Percentiles rank a stretch among this genome's conserved stretches.
These are phyloP conservation scores for Agriopis aurantiaria DNA, from an alignment of 2,888 invertebrate species.

Conservation along the genomic window DNA sequence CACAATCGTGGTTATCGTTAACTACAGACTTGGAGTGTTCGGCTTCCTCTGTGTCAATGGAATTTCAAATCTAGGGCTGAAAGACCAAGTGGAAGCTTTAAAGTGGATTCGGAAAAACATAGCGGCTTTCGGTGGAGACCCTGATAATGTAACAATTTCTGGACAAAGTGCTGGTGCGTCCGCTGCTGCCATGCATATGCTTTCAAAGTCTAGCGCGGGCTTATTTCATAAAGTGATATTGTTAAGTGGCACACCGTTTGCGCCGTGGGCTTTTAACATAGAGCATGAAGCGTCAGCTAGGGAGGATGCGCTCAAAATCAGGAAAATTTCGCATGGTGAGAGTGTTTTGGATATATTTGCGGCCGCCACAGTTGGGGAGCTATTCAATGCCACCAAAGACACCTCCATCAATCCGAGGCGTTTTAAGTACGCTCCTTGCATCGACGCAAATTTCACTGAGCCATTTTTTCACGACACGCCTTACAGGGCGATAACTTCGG, in stretches of 20 bases:
- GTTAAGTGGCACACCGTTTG: constrained; percentile 70
- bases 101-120: constrained; percentile 77
- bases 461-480: constrained; percentile 75
- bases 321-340: constrained; percentile 49
- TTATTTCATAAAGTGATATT: constrained; percentile 77
- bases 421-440: constrained; percentile 77
- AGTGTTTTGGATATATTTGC: constrained; percentile 64
- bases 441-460: constrained; percentile 65
- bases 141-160: constrained; percentile 75
- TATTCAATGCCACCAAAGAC: constrained; percentile 63
- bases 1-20: constrained; percentile 68
- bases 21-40: constrained; percentile 74
- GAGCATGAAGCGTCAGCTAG: constrained; percentile 62
- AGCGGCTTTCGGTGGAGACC: constrained; percentile 76
- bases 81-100: constrained; percentile 77
- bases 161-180: constrained; percentile 79
- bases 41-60: constrained; percentile 76
- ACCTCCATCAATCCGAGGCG: constrained; percentile 67
- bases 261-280: constrained; percentile 75
- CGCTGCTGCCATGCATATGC: constrained; percentile 72
- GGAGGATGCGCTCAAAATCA: constrained; percentile 69
- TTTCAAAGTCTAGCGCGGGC: constrained; percentile 67
- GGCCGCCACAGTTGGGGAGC: constrained; percentile 56
- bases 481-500: constrained; percentile 67
- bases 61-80: constrained; percentile 74